Conservation (phyloP, 2,797 vertebrate genomes). For the Argya squamiceps region DNA sequence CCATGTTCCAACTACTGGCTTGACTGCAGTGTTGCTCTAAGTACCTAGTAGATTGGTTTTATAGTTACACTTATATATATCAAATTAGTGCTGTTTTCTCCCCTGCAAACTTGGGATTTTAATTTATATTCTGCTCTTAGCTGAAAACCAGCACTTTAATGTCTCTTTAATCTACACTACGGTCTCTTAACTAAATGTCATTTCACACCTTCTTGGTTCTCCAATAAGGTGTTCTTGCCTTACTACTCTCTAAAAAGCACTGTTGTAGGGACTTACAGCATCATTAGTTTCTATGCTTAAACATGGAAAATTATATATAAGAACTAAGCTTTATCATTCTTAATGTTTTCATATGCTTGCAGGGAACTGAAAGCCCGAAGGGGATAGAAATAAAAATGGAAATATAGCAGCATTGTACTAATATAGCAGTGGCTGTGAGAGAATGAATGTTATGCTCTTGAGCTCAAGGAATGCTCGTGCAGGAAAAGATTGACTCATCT, state of each 20-base stretch:
- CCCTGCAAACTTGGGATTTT: neutral
- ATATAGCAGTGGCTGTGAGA: constrained; percentile 1
- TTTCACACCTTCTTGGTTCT: constrained; percentile 65
- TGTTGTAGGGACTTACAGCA: constrained; percentile 52
- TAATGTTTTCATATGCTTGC: constrained; percentile 55
- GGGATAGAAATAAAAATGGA: constrained; percentile 49
- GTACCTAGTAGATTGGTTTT: neutral
- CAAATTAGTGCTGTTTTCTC: constrained; percentile 40
- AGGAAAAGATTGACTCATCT: neutral
- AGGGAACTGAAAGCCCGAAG: constrained; percentile 26
- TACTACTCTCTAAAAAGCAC: constrained; percentile 47
- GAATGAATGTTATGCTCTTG: neutral
- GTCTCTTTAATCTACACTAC: constrained; percentile 52
- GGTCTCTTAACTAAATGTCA: constrained; percentile 60
- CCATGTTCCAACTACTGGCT: neutral
- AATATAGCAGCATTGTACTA: constrained; percentile 34
- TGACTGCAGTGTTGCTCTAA: neutral
- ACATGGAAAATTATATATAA: constrained; percentile 57
- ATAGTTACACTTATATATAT: constrained; percentile 8
- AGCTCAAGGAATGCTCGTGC: neutral
- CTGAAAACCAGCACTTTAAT: constrained; percentile 48
- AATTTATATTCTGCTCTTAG: constrained; percentile 35
- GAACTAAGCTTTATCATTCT: constrained; percentile 56
- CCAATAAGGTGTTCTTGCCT: constrained; percentile 59
- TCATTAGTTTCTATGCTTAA: constrained; percentile 67